These are phyloP conservation scores for Pogonognathellus flavescens DNA, from an alignment of 1,140 invertebrate genomes.

Conservation along the genomic window DNA sequence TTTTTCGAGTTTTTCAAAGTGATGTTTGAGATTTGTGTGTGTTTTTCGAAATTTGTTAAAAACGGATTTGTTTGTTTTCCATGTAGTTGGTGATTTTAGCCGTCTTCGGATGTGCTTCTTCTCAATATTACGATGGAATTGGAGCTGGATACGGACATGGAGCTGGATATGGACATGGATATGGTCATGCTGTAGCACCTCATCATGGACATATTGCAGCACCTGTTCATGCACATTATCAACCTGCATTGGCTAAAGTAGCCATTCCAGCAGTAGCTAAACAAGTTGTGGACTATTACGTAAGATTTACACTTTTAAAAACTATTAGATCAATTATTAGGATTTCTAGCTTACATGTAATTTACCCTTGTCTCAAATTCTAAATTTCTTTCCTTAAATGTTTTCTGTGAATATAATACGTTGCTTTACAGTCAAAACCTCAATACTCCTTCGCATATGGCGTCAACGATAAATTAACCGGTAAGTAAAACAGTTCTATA, in stretches of 20 bases:
- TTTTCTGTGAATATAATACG: no score
- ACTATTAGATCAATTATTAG: no score
- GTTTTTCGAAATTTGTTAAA: not conserved
- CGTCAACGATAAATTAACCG: constrained; percentile 70
- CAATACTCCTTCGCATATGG: constrained; percentile 74
- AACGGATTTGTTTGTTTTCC: constrained; percentile 8
- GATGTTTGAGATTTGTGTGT: not conserved
- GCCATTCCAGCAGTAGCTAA: constrained; percentile 57
- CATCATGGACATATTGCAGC: constrained; percentile 36
- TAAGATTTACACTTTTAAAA: constrained; percentile 22
- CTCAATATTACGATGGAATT: constrained; percentile 37
- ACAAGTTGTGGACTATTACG: constrained; percentile 57
- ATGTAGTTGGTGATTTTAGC: constrained; percentile 34
- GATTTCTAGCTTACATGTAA: no score
- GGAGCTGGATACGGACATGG: constrained; percentile 6
- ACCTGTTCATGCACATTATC: constrained; percentile 30
- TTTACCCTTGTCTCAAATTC: no score
- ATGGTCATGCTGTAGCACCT: constrained; percentile 38
- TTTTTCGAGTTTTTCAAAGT: not conserved
- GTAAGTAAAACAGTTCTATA: no score
- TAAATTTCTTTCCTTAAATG: no score
- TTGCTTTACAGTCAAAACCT: constrained; percentile 67
- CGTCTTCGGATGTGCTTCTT: constrained; percentile 33
- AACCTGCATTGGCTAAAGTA: constrained; percentile 56
- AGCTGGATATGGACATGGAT: constrained; percentile 45